Evolutionary conservation across 1,140 invertebrate genomes (phyloP).

Genomic region (Rhizoglyphus robini): DNA sequence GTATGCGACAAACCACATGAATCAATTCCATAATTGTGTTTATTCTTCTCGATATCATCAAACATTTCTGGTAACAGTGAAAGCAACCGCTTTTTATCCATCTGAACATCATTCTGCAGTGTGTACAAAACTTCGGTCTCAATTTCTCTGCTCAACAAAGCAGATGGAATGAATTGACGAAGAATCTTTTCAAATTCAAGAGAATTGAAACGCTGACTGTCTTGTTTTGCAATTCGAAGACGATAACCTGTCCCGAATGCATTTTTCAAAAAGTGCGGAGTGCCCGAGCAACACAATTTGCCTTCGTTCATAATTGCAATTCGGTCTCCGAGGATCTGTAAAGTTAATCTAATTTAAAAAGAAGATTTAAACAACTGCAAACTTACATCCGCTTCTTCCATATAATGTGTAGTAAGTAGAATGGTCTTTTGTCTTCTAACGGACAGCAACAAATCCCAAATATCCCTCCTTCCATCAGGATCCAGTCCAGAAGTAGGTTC

Average conservation of each 20-base stretch:
- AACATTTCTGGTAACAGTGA: conserved; percentile 46
- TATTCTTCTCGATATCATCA: conserved; percentile 44
- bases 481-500: conserved; percentile 89
- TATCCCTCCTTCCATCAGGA: conserved; percentile 70
- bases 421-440: conserved; percentile 52
- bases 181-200: conserved; percentile 4
- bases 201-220: not conserved
- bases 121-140: conserved; percentile 41
- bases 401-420: conserved; percentile 86
- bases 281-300: conserved; percentile 59
- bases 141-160: conserved; percentile 16
- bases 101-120: conserved; percentile 33
- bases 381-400: conserved; percentile 59
- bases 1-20: conserved; percentile 63
- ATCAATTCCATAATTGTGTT: conserved; percentile 46
- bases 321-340: conserved; percentile 63
- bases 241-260: conserved; percentile 46
- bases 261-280: conserved; percentile 70
- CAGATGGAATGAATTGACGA: conserved; percentile 18
- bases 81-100: not conserved
- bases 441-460: conserved; percentile 56
- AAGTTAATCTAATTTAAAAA: conserved; percentile 21
- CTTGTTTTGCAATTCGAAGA: conserved; percentile 25
- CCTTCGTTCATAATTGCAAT: conserved; percentile 80
- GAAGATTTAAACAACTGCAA: conserved; percentile 32